Conservation (phyloP, 2,888 invertebrate genomes). For the Clitarchus hookeri region DNA sequence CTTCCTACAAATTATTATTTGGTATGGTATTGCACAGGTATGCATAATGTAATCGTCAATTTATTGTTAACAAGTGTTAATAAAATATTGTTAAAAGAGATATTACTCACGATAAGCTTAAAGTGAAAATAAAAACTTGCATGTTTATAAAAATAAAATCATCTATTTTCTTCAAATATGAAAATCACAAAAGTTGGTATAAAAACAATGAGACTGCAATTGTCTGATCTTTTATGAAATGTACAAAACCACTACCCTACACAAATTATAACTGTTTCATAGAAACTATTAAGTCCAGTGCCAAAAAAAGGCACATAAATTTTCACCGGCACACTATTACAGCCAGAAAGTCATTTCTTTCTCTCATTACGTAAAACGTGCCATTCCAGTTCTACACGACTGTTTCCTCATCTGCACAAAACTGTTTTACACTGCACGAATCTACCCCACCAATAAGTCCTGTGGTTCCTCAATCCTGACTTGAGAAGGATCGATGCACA, state of each 20-base stretch:
- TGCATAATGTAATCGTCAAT: not conserved
- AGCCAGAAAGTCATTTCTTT: not conserved
- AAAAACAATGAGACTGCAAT: not conserved
- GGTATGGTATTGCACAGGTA: too few relatives aligned
- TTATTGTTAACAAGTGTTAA: not conserved
- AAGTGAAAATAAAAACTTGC: not conserved
- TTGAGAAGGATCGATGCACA: not conserved
- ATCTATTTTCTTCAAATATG: not conserved
- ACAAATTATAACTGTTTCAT: not conserved
- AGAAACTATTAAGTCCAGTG: not conserved
- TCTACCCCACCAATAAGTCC: too few relatives aligned
- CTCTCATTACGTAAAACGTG: too few relatives aligned
- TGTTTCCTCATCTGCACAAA: too few relatives aligned
- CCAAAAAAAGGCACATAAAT: not conserved
- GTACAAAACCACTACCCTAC: not conserved
- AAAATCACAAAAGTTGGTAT: not conserved
- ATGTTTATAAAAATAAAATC: not conserved
- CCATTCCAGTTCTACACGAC: too few relatives aligned
- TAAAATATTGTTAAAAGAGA: not conserved
- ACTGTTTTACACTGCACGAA: not conserved
- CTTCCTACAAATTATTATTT: too few relatives aligned
- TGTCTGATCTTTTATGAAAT: not conserved
- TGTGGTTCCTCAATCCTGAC: not conserved
- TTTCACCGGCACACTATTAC: not conserved
- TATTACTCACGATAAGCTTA: not conserved